Conservation (phyloP, 23 tunicate species). For the Oikopleura dioica region DNA sequence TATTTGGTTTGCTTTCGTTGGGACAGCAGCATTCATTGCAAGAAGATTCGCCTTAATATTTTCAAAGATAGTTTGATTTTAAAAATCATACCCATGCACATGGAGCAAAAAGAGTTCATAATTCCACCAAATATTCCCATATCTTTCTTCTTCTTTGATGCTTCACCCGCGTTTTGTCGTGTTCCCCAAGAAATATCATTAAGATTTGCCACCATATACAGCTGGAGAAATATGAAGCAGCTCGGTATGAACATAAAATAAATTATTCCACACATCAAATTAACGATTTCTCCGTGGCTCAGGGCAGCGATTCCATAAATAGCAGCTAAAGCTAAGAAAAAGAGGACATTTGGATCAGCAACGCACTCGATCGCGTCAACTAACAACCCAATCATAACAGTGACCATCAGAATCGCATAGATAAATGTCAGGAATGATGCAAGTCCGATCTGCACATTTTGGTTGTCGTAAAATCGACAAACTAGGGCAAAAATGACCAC, state of each 20-base stretch:
- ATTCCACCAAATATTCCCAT: slow-evolving; percentile 8
- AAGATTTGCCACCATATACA: not conserved
- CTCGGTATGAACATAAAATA: not conserved
- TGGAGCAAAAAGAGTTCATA: not conserved
- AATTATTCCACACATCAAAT: not conserved
- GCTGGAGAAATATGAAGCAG: not conserved
- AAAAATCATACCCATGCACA: no score
- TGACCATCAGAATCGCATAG: slow-evolving; percentile 87
- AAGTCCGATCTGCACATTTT: slow-evolving; percentile 31
- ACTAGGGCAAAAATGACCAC: not conserved
- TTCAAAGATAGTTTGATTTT: no score
- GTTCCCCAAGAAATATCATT: slow-evolving; percentile 10
- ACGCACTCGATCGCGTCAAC: slow-evolving; percentile 28
- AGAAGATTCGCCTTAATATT: not conserved
- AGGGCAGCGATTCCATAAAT: slow-evolving; percentile 24
- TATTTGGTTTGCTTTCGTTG: not conserved
- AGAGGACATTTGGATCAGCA: slow-evolving; percentile 58
- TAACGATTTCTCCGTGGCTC: not conserved
- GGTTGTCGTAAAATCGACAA: not conserved
- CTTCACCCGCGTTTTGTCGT: not conserved
- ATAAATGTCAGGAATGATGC: slow-evolving; percentile 67
- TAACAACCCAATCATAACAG: slow-evolving; percentile 61
- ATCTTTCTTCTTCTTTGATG: slow-evolving; percentile 8
- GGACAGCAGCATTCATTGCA: not conserved
- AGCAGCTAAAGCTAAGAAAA: slow-evolving; percentile 47